These are phyloP conservation scores for Tillus elongatus DNA, from an alignment of 2,888 invertebrate genomes.

Conservation along the genomic window DNA sequence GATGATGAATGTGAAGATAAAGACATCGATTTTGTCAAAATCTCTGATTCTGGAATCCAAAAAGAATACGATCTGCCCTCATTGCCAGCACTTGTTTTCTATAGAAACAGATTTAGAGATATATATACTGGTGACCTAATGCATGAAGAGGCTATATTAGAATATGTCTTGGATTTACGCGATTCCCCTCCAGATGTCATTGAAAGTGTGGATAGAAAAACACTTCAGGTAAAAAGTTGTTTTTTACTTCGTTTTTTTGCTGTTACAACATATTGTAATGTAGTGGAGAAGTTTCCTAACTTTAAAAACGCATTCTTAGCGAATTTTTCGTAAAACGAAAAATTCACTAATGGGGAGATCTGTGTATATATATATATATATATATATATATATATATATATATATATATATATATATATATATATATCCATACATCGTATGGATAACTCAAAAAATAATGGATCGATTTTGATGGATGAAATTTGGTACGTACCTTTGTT, in stretches of 20 bases:
- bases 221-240: conserved; percentile 52
- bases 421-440: too few species aligned
- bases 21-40: conserved; percentile 85
- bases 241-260: conserved; percentile 9
- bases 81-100: conserved; percentile 77
- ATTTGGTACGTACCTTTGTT: too few species aligned
- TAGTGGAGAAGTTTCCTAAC: too few species aligned
- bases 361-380: too few species aligned
- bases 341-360: too few species aligned
- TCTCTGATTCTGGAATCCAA: conserved; percentile 78
- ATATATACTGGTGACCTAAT: conserved; percentile 83
- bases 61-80: conserved; percentile 78
- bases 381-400: too few species aligned
- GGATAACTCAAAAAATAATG: too few species aligned
- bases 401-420: too few species aligned
- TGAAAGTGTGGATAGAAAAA: conserved; percentile 84
- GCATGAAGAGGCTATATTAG: conserved; percentile 82
- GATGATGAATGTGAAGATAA: conserved; percentile 89
- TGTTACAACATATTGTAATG: conserved; percentile 7
- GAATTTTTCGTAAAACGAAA: too few species aligned
- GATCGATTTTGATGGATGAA: too few species aligned
- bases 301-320: too few species aligned
- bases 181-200: conserved; percentile 81
- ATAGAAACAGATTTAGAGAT: conserved; percentile 78
- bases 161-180: conserved; percentile 81